A percentile compares a stretch with the other conserved stretches of the same genome.
These are phyloP conservation scores for Fissipunctia ypsillon DNA, from an alignment of 2,888 invertebrate genomes.

Conservation along the genomic window DNA sequence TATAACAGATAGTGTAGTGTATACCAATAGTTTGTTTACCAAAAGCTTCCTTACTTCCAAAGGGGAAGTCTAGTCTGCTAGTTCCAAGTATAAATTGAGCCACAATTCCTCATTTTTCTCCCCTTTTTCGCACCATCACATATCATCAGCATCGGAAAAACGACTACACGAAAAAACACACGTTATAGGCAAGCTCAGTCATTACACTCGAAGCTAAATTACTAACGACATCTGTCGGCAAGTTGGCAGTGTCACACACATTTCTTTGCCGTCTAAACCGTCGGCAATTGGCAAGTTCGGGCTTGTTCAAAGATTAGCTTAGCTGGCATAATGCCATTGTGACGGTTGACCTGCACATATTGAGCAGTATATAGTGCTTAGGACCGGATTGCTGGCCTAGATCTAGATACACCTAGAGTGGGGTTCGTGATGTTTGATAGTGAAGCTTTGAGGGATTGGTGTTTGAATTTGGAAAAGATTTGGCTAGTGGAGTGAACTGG, in stretches of 20 bases:
- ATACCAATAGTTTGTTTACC: background rate
- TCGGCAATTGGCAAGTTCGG: slow-evolving; percentile 75
- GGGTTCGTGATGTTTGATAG: slow-evolving; percentile 12
- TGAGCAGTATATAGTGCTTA: slow-evolving; percentile 59
- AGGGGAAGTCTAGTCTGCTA: background rate
- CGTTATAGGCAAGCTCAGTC: slow-evolving; percentile 3
- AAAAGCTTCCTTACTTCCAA: background rate
- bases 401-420: slow-evolving; percentile 62
- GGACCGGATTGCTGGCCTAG: slow-evolving; percentile 62
- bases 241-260: slow-evolving; percentile 59
- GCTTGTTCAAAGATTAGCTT: slow-evolving; percentile 74
- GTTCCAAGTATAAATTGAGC: background rate
- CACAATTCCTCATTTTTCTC: background rate
- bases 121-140: background rate
- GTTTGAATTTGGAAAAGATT: slow-evolving; percentile 16
- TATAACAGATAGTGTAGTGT: background rate
- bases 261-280: slow-evolving; percentile 61
- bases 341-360: slow-evolving; percentile 69
- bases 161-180: background rate
- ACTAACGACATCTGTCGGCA: slow-evolving; percentile 50
- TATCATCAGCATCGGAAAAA: background rate
- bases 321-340: slow-evolving; percentile 76
- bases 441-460: slow-evolving; percentile 15
- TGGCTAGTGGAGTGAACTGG: background rate
- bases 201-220: slow-evolving; percentile 46